Base-by-base conservation (phyloP, 2,113 vertebrate genomes). In the Anas platyrhynchos region DNA sequence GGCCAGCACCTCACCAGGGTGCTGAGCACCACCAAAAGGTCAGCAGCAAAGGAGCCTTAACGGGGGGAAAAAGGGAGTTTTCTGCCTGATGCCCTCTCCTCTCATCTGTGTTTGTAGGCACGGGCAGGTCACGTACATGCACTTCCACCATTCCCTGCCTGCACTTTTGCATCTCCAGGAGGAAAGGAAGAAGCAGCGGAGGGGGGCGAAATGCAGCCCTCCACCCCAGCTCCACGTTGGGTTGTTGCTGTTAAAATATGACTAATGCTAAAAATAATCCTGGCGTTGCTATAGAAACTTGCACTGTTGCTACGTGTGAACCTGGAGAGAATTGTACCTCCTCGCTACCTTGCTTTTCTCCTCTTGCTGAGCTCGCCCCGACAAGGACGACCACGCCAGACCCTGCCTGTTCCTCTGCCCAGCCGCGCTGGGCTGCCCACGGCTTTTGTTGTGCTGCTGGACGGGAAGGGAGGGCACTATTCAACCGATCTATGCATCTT, bases 231-330 rank as follows among this genome's bases (percentile, higher is more conserved):
- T 97, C 93, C 89, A 81, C 95, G 96, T 96, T 94, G 91, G 82
- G 27, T 76, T 97, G 97, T 96, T 98, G 87, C 98, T 94, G 97
- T 88, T 97, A 91, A 97, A 96, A 97, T 93, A 96, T 90, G 95
- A 96, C 96, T 94, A 95, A 95, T 71, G 96, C 98, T 98, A 98
- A 98, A 98, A 98, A 98, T 98, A 98, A 98, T 98, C 80, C 96
- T 54, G 56, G 68, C 21, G 98, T 98, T 98, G 98, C 98, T 97
- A 98, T 98, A 91, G 98, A 98, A 98, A 98, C 98, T 67, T 92
- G 85, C 86, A 76, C 97, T 93, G 98, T 98, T 98, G 98, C 98
- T 98, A 97, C 74, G 98, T 96, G 96, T 97, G 89, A 89, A 97
- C 97, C 97, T 97, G 97, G 91, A 97, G 98, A 98, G 97, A 88